Evolutionary conservation across 92 coral and sea anemone genomes (phyloP), one percentile per base, ranked within the genome.

Genomic region (Micromussa lordhowensis): DNA sequence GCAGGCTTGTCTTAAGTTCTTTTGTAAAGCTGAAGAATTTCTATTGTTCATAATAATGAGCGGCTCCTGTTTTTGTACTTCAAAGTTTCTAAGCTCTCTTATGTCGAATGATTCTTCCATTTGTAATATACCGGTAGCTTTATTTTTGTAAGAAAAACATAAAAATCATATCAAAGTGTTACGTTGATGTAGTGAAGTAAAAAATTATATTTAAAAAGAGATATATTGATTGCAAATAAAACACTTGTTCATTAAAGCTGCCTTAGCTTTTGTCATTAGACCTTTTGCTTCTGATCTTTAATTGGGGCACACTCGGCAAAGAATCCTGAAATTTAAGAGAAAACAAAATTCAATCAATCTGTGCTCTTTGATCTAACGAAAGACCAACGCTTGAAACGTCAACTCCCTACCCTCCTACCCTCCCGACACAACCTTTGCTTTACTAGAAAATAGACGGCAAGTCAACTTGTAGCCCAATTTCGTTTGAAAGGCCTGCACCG

Each of bases 131-230:
- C 49, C 13, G 63, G 31, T 55, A 29, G 64, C 16, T 18, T 2
- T 82, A 82, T 82, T 82, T 82, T 82, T 82, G 86, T 51, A 82
- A 51, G 9, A 49, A 70, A 68, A 40, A 24, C 13, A 44, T 48
- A 5, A 14, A 81, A 59, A 36, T 12, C 55, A 28, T 61, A 26
- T 8, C 13, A 26, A 26, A 28, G 71, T 11, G 71, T 66, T 66
- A 66, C 29, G 71, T 66, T 66, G 22, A 66, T 81, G 30, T 49
- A 44, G 49, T 68, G 28, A 71, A 64, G 30, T 32, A 81, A 48
- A 24, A 82, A 76, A 53, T 29, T 48, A 70, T 82, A 82, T 82
- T 82, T 82, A 69, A 68, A 49, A 49, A 51, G 48, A 82, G 22
- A 53, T 69, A 69, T 82, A 82, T 51, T 82, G 86, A 82, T 51